Evolutionary conservation across 2,797 vertebrate species (phyloP).

Genomic region (Clarias pachynema): DNA sequence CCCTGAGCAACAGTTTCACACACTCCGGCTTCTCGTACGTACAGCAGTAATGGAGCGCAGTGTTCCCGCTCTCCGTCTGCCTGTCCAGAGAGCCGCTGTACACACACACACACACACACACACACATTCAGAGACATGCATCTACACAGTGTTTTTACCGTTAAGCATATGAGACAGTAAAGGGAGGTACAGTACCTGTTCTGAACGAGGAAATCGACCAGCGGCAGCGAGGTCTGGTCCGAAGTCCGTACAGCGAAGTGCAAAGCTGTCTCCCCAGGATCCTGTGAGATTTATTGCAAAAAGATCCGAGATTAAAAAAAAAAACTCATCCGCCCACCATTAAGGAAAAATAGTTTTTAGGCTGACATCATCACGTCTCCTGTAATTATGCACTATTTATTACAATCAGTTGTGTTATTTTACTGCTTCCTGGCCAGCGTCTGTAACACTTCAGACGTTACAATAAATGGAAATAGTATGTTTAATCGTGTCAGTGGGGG

Average conservation of each 20-base stretch:
- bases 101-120: constrained; percentile 29
- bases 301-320: neutral
- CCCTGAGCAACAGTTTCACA: constrained; percentile 86
- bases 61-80: constrained; percentile 84
- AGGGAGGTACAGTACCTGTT: constrained; percentile 79
- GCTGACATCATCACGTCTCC: neutral
- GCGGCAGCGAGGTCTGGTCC: constrained; percentile 86
- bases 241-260: constrained; percentile 86
- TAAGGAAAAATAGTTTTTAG: neutral
- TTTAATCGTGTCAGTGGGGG: neutral
- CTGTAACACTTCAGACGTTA: neutral
- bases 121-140: neutral
- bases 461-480: neutral
- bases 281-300: constrained; percentile 64
- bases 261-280: constrained; percentile 87
- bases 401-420: neutral
- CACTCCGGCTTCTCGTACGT: constrained; percentile 85
- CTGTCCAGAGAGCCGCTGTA: constrained; percentile 85
- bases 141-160: neutral
- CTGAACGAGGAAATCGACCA: constrained; percentile 91
- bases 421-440: neutral
- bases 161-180: neutral
- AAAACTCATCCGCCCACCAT: neutral
- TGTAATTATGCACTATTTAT: neutral
- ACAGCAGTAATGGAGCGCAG: constrained; percentile 87